A percentile compares a stretch with the other conserved stretches of the same genome.
Evolutionary conservation across 2,888 invertebrate species (phyloP).

Genomic region (Andrena camellia): DNA sequence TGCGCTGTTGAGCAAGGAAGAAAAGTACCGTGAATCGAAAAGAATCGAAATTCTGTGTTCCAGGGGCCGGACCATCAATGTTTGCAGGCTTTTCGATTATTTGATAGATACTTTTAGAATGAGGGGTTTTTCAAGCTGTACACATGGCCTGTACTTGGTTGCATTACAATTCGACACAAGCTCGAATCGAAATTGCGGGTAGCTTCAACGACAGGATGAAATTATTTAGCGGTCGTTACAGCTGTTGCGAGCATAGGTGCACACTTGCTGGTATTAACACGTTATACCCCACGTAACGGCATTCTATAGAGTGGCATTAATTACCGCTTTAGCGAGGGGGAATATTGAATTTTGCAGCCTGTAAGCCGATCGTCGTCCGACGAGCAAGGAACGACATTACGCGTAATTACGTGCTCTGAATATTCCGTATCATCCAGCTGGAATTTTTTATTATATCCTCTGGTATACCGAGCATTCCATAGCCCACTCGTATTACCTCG

Average conservation of each 20-base stretch:
- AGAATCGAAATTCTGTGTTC: too few species aligned
- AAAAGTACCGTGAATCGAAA: too few species aligned
- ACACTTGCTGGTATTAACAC: conserved; percentile 44
- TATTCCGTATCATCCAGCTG: neutral
- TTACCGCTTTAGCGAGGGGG: conserved; percentile 33
- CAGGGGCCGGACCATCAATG: too few species aligned
- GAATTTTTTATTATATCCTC: neutral
- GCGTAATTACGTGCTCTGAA: conserved; percentile 6
- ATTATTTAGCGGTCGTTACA: conserved; percentile 51
- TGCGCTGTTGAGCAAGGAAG: too few species aligned
- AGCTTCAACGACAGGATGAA: conserved; percentile 26
- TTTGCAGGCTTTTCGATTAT: too few species aligned
- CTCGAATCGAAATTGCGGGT: conserved; percentile 42
- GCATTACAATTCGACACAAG: conserved; percentile 14
- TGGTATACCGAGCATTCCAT: neutral
- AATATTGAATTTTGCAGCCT: conserved; percentile 56
- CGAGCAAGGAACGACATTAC: neutral
- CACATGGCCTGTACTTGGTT: neutral
- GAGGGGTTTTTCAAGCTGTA: too few species aligned
- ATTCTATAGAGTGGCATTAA: conserved; percentile 42
- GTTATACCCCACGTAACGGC: conserved; percentile 22
- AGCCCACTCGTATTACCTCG: neutral
- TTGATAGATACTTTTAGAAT: too few species aligned
- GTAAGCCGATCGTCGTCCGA: conserved; percentile 24
- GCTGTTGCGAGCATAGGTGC: conserved; percentile 38